Conservation (phyloP, 2,797 vertebrate genomes). For the Huso huso region DNA sequence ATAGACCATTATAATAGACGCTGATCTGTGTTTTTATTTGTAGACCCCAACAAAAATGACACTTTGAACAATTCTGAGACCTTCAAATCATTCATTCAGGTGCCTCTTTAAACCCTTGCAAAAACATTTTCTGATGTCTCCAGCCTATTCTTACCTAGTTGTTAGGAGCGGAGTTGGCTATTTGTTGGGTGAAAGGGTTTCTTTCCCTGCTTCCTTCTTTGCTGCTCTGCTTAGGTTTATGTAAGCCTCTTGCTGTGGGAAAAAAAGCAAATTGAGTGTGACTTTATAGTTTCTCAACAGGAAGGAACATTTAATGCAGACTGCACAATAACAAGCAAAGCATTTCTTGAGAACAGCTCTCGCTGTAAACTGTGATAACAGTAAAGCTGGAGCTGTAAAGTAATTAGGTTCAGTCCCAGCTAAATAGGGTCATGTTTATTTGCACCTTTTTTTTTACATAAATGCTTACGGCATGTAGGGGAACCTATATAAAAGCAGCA, state of each 20-base stretch:
- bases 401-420: not conserved
- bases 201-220: too few relatives aligned
- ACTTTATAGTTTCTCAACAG: conserved; percentile 42
- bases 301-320: conserved; percentile 44
- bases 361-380: conserved; percentile 28
- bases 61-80: too few relatives aligned
- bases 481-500: not conserved
- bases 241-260: conserved; percentile 30
- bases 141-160: too few relatives aligned
- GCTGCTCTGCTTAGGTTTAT: conserved; percentile 7
- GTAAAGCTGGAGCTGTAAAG: not conserved
- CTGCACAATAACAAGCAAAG: conserved; percentile 37
- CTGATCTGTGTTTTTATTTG: too few relatives aligned
- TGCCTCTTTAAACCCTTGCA: too few relatives aligned
- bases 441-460: not conserved
- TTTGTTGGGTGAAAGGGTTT: too few relatives aligned
- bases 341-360: conserved; percentile 32
- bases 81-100: too few relatives aligned
- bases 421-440: not conserved
- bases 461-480: not conserved
- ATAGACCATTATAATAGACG: too few relatives aligned
- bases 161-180: too few relatives aligned
- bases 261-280: conserved; percentile 23
- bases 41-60: too few relatives aligned
- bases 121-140: too few relatives aligned